Base-by-base conservation (phyloP, 1,140 invertebrate species). In the Hylaeus volcanicus region DNA sequence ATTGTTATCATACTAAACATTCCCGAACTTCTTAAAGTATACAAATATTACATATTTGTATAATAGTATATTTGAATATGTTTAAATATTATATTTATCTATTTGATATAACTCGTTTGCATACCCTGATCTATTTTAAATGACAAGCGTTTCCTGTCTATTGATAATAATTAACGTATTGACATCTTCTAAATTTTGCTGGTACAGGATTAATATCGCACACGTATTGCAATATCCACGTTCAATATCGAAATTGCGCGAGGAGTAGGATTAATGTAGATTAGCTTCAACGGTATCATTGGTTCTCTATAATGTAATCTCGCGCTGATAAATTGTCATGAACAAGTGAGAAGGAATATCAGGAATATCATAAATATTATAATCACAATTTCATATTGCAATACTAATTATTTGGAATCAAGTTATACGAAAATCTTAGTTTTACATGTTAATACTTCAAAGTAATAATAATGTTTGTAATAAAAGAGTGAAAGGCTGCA, bases 201-300 rank as follows among this genome's bases (percentile, higher is more conserved):
- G 43, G 2, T 3, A 14, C 39, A n/a, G 5, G 37, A 65, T 65
- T 60, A n/a, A 51, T 26, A 69, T 11, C 70, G 69, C 58, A 74
- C 61, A 45, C 64, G 55, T 72, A 61, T 37, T 58, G 51, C 12
- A 72, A 79, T 61, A 66, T 56, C 58, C 26, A 60, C 56, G 26
- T 68, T 45, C 60, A 65, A 74, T 26, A 71, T 41, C 61, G 71
- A 79, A 86, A 82, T 82, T 85, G 81, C 64, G 72, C 56, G 51
- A 3, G n/a, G 12, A 9, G 45, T 55, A 45, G 61, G 71, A 78
- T 66, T 72, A 79, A 56, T 66, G 56, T 76, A 73, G 79, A 86
- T 86, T 81, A 81, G 74, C 72, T 75, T 79, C 77, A 15, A 66
- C 51, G 60, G 66, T 73, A 74, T 76, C 48, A 51, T 65, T 78